Percentiles rank a stretch among this genome's conserved stretches.
These are phyloP conservation scores for Gryon sp. DNA, from an alignment of 1,140 invertebrate genomes.

Conservation along the genomic window DNA sequence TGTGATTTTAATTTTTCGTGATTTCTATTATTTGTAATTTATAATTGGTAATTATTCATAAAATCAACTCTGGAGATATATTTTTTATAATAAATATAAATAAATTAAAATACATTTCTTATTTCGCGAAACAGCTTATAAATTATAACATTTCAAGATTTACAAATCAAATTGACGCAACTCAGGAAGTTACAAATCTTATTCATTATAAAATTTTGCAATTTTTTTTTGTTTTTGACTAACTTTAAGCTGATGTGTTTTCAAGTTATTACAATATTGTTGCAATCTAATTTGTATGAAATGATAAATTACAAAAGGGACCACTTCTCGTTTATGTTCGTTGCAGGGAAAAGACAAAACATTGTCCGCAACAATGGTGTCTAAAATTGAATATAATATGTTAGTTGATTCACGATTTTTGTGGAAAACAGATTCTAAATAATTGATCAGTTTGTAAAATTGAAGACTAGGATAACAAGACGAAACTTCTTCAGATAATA, in stretches of 20 bases:
- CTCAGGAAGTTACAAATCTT: no score
- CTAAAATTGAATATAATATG: not conserved
- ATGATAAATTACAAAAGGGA: conserved; percentile 3
- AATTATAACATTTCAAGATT: no score
- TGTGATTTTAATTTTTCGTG: no score
- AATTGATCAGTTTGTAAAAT: conserved; percentile 6
- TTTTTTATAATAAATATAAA: no score
- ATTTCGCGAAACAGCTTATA: no score
- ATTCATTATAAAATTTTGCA: not conserved
- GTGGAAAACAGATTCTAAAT: conserved; percentile 2
- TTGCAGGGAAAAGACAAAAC: conserved; percentile 1
- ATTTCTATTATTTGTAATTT: no score
- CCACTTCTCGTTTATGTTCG: not conserved
- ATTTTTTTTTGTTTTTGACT: not conserved
- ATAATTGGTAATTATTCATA: no score
- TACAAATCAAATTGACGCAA: no score
- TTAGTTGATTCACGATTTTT: not conserved
- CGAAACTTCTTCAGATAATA: not conserved
- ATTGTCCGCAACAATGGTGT: not conserved
- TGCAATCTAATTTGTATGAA: not conserved
- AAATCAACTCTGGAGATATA: no score
- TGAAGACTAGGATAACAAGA: not conserved
- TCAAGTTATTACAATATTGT: not conserved
- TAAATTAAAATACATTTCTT: no score
- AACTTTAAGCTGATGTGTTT: not conserved